Base-by-base conservation (phyloP, 2,888 invertebrate species). In the Eupithecia exiguata region DNA sequence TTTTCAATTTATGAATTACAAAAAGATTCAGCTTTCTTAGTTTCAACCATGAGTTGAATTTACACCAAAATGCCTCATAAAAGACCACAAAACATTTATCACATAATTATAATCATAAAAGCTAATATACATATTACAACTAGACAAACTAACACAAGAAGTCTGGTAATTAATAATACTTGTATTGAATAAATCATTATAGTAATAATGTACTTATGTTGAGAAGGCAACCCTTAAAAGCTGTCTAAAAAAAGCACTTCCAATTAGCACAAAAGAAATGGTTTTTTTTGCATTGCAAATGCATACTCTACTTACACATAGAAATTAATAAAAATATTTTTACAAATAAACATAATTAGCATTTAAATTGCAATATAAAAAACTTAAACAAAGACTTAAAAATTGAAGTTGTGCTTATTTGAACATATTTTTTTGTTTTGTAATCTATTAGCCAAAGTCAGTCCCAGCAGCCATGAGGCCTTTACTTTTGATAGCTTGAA, bases 401-500 rank as follows among this genome's bases (percentile, higher is more conserved):
- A 12, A 18, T 35, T 53, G 0, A 36, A n/a, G n/a, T 71, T 66
- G 40, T 66, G 53, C 21, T 30, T 71, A 65, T 35, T 18, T 66
- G 6, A 65, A 65, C 36, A 38, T 38, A 35, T 63, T 65, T 0
- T 40, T 36, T 36, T 61, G 5, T 36, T 40, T 40, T 43, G 7
- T 66, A 38, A 65, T 6, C 0, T 69, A 75, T 91, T 94, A 94
- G 80, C 92, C 92, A 86, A 93, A 93, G 74, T 92, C 93, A 69
- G 88, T 89, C 16, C 91, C 91, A 82, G 92, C 92, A 43, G 94
- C 94, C 35, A 95, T 96, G 58, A 97, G 90, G 40, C 97, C 97
- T 89, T 97, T 97, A 86, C 96, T 96, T 85, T 96, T 95, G 78
- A 97, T 97, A 46, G 97, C 97, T 83, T 95, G 96, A 63, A 96